Evolutionary conservation across 2,113 vertebrate species (phyloP).

Genomic region (Poeciliopsis occidentalis): DNA sequence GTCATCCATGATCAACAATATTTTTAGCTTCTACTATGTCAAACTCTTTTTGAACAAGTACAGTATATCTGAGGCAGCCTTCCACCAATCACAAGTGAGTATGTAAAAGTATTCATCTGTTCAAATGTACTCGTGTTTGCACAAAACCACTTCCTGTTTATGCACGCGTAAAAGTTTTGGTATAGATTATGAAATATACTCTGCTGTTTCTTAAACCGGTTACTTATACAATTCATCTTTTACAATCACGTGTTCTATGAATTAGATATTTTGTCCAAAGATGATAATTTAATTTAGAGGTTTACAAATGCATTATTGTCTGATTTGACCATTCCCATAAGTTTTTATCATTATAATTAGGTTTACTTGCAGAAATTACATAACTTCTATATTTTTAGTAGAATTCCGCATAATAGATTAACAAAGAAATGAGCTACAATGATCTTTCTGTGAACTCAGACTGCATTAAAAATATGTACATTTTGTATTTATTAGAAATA

Average conservation of each 20-base stretch:
- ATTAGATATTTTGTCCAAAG: not conserved
- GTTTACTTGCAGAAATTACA: not conserved
- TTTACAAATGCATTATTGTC: not conserved
- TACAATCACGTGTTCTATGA: not conserved
- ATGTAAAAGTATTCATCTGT: not conserved
- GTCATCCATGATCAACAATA: constrained; percentile 88
- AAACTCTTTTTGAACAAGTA: constrained; percentile 90
- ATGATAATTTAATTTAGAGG: not conserved
- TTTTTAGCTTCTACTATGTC: constrained; percentile 93
- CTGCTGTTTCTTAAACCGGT: not conserved
- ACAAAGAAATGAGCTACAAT: too few relatives aligned
- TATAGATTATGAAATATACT: not conserved
- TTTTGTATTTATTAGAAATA: too few relatives aligned
- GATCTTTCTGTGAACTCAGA: too few relatives aligned
- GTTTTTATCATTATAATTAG: not conserved
- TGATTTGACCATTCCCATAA: not conserved
- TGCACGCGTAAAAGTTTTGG: not conserved
- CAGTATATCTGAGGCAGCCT: constrained; percentile 86
- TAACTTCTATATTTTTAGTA: too few relatives aligned
- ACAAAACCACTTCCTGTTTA: not conserved
- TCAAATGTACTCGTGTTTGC: not conserved
- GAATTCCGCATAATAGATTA: too few relatives aligned
- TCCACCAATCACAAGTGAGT: constrained; percentile 88
- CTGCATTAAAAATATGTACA: too few relatives aligned
- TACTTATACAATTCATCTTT: not conserved